Conservation (phyloP, 2,797 vertebrate genomes). For the Australoheros facetus region DNA sequence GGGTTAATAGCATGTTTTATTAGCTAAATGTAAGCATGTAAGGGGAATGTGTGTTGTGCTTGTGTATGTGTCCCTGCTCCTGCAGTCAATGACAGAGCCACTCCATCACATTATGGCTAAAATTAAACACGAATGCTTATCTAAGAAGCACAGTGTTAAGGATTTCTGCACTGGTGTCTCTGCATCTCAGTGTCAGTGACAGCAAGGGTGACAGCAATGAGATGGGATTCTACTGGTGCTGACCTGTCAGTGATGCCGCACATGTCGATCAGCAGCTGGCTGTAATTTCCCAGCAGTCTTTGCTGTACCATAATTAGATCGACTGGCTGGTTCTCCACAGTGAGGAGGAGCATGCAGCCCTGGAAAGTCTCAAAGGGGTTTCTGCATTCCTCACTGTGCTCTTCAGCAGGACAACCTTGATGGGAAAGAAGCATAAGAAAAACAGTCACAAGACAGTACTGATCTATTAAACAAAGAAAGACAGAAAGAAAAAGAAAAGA, state of each 20-base stretch:
- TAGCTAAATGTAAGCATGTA: background rate
- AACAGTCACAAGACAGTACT: background rate
- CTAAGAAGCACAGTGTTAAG: background rate
- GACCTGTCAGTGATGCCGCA: slow-evolving; percentile 94
- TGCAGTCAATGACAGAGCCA: background rate
- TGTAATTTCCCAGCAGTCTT: slow-evolving; percentile 88
- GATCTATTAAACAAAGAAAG: background rate
- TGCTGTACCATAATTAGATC: slow-evolving; percentile 89
- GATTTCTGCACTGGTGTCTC: background rate
- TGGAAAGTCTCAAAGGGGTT: slow-evolving; percentile 85
- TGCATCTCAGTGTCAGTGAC: background rate
- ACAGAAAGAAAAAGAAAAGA: background rate
- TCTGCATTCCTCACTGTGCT: slow-evolving; percentile 76
- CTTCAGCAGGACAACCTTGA: slow-evolving; percentile 85
- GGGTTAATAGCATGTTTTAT: background rate
- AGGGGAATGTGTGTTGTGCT: background rate
- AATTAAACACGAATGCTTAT: background rate
- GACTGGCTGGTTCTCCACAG: slow-evolving; percentile 74
- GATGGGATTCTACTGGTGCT: slow-evolving; percentile 25
- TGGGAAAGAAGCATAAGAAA: background rate
- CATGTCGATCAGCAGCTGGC: slow-evolving; percentile 89
- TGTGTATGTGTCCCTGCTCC: background rate
- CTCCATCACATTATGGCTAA: background rate
- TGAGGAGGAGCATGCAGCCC: slow-evolving; percentile 90
- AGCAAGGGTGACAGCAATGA: background rate